Percentiles rank a stretch among this genome's conserved stretches.
Evolutionary conservation across 1,140 invertebrate species (phyloP).

Genomic region (Drosophila nigrodunni): DNA sequence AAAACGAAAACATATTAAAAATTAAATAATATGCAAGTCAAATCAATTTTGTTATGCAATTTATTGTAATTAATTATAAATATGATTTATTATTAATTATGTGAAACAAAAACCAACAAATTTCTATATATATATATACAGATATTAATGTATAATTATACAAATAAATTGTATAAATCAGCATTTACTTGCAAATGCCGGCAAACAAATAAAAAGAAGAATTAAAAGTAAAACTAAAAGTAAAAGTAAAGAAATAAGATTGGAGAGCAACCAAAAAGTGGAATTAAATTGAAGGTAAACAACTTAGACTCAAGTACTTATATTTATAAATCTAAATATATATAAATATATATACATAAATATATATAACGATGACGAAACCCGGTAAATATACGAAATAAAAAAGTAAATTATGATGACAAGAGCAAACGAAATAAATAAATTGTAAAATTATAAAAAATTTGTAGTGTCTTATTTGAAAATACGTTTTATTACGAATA

Average conservation of each 20-base stretch:
- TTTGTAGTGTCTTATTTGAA: constrained; percentile 10
- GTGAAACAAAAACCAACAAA: constrained; percentile 43
- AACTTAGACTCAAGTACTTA: constrained; percentile 65
- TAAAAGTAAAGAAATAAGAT: constrained; percentile 28
- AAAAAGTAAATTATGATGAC: constrained; percentile 55
- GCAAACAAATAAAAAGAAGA: constrained; percentile 35
- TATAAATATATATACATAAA: constrained; percentile 34
- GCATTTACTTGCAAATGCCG: constrained; percentile 62
- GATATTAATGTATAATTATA: constrained; percentile 52
- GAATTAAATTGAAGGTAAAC: constrained; percentile 57
- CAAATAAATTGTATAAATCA: constrained; percentile 51
- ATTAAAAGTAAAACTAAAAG: constrained; percentile 39
- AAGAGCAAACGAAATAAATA: constrained; percentile 53
- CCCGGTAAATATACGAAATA: constrained; percentile 46
- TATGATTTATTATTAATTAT: constrained; percentile 67
- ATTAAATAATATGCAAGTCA: constrained; percentile 28
- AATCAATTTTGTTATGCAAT: constrained; percentile 70
- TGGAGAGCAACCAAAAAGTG: constrained; percentile 50
- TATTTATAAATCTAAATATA: constrained; percentile 42
- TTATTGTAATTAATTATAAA: constrained; percentile 74
- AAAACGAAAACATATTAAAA: not conserved
- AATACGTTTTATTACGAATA: not conserved
- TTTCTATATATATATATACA: constrained; percentile 36
- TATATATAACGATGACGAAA: constrained; percentile 29
- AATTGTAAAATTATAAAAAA: constrained; percentile 50